Evolutionary conservation across 2,797 vertebrate genomes (phyloP).

Genomic region (Gorsachius magnificus): DNA sequence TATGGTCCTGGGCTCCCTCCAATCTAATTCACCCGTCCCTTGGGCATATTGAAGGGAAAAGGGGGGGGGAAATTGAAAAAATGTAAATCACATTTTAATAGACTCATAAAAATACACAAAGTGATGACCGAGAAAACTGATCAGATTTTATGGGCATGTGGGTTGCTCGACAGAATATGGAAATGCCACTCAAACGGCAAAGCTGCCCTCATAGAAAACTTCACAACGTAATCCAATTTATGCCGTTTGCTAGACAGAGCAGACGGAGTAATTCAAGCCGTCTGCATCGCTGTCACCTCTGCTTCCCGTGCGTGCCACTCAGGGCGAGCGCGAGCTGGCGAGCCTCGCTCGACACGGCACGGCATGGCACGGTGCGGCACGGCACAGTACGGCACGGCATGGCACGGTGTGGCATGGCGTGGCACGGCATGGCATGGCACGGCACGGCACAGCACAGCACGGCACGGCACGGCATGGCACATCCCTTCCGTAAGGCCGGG

Average conservation of each 20-base stretch:
- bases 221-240: constrained; percentile 40
- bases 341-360: no score
- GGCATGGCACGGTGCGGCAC: not conserved
- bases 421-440: no score
- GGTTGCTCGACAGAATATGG: constrained; percentile 49
- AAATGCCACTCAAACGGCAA: constrained; percentile 57
- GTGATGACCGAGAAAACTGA: constrained; percentile 57
- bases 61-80: constrained; percentile 6
- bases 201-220: constrained; percentile 8
- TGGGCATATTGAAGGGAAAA: constrained; percentile 33
- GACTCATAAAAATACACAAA: constrained; percentile 64
- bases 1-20: constrained; percentile 59
- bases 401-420: no score
- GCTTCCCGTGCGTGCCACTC: not conserved
- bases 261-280: not conserved
- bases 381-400: no score
- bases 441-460: no score
- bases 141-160: constrained; percentile 57
- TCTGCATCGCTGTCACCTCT: constrained; percentile 54
- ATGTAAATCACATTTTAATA: constrained; percentile 69
- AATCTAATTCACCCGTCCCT: constrained; percentile 51
- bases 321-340: accelerated
- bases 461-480: no score
- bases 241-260: not conserved
- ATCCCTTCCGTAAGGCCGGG: accelerated